phyloP scores from a whole-genome alignment of 2,797 vertebrate genomes.

The Alosa sapidissima region DNA sequence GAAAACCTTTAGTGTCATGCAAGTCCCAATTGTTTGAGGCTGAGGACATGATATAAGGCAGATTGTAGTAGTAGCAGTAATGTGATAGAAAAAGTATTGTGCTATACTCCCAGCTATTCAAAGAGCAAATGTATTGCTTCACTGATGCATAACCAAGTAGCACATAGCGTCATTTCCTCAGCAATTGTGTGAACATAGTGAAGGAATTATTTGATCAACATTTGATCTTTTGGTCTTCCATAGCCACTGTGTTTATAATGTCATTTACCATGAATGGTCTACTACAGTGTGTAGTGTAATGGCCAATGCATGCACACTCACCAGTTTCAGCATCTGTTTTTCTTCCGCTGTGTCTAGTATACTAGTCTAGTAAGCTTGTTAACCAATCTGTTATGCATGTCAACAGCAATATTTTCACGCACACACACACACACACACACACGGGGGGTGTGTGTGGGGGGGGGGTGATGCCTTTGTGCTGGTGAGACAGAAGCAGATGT shows the following conservation, averaged over 20 bases:
- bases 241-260: neutral
- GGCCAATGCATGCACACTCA: too few relatives aligned
- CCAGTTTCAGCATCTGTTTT: too few relatives aligned
- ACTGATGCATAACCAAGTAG: too few relatives aligned
- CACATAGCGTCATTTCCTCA: too few relatives aligned
- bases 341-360: too few relatives aligned
- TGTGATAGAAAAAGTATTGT: too few relatives aligned
- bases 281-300: too few relatives aligned
- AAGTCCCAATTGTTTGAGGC: neutral
- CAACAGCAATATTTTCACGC: neutral
- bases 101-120: too few relatives aligned
- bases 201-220: neutral
- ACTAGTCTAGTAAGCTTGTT: neutral
- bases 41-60: neutral
- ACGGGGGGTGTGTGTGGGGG: neutral
- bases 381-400: neutral
- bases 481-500: slow-evolving; percentile 68
- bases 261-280: too few relatives aligned
- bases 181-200: neutral
- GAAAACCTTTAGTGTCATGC: neutral
- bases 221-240: neutral
- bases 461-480: slow-evolving; percentile 53
- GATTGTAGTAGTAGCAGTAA: neutral
- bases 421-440: neutral
- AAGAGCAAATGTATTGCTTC: neutral